phyloP scores from a whole-genome alignment of 2,113 vertebrate genomes.

The Eudyptes chrysolophus region DNA sequence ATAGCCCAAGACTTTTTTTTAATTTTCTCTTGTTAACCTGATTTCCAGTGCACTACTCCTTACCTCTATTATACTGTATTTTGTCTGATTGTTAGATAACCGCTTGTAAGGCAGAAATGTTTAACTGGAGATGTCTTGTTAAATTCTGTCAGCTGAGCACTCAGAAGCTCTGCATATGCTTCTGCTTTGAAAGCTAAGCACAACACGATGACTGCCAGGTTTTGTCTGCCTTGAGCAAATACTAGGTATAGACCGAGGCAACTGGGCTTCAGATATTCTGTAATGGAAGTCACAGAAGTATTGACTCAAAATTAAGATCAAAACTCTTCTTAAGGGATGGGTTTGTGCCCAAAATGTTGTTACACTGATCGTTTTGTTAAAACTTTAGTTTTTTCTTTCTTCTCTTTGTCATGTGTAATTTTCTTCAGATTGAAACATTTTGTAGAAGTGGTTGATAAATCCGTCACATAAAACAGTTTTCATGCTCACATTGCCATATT shows the following conservation, averaged over 20 bases:
- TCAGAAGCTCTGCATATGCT: neutral
- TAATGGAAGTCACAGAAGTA: neutral
- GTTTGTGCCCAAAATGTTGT: neutral
- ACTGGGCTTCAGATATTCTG: neutral
- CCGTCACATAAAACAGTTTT: neutral
- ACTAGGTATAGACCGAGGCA: neutral
- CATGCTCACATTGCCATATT: fast-evolving
- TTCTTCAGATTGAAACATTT: neutral
- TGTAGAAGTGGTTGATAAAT: neutral
- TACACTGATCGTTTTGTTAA: neutral
- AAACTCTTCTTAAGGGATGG: neutral
- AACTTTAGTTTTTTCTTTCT: neutral
- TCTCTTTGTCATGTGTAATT: neutral
- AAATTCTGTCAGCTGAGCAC: neutral
- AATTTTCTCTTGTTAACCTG: neutral
- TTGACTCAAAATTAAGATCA: neutral
- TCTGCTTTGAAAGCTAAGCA: neutral
- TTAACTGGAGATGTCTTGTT: neutral
- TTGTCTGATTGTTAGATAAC: neutral
- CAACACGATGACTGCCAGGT: neutral
- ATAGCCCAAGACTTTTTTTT: neutral
- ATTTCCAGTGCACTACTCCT: neutral
- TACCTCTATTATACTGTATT: neutral
- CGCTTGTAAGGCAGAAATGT: neutral
- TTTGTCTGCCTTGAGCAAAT: neutral